Evolutionary conservation across 23 tunicate genomes (phyloP), one percentile per base, ranked within the genome.

Genomic region (Oikopleura albicans): DNA sequence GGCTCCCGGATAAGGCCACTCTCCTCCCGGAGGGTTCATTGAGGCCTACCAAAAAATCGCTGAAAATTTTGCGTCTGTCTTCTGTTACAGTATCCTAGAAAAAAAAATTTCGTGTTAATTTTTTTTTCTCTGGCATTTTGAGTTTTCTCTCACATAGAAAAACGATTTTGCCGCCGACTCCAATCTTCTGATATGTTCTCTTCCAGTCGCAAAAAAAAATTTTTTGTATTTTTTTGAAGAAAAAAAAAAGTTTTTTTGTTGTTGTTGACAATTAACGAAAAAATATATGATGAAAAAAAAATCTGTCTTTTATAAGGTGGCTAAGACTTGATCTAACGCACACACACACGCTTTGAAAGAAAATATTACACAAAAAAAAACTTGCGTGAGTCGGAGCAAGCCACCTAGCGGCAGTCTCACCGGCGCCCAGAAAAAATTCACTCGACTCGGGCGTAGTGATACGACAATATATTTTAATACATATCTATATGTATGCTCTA

Each of bases 361-460:
- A 49, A 49, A 49, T 49, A 49, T 49, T 49, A 49, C 63, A 8
- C 22, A 8, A 8, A 22, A 49, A 22, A 49, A 22, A 12, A 8
- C 63, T 49, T 49, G 63, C n/a, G n/a, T n/a, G n/a, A n/a, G n/a
- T n/a, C n/a, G 63, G 12, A 22, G 16, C 22, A 8, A 22, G 63
- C 63, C 63, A 49, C 63, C 63, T 49, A 49, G 63, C 63, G 63
- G 63, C 63, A 49, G 63, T 49, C 63, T 49, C 63, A 49, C 63
- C 63, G 63, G 63, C 63, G 63, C 63, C 63, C 22, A 49, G 12
- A 22, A 49, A 49, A 22, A 49, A 22, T n/a, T n/a, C n/a, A n/a
- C n/a, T n/a, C n/a, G n/a, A n/a, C n/a, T n/a, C n/a, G n/a, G n/a
- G n/a, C n/a, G n/a, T n/a, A n/a, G n/a, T n/a, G n/a, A n/a, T n/a